These are phyloP conservation scores for Petromus typicus DNA, from an alignment of 2,113 vertebrate species.

Conservation along the genomic window DNA sequence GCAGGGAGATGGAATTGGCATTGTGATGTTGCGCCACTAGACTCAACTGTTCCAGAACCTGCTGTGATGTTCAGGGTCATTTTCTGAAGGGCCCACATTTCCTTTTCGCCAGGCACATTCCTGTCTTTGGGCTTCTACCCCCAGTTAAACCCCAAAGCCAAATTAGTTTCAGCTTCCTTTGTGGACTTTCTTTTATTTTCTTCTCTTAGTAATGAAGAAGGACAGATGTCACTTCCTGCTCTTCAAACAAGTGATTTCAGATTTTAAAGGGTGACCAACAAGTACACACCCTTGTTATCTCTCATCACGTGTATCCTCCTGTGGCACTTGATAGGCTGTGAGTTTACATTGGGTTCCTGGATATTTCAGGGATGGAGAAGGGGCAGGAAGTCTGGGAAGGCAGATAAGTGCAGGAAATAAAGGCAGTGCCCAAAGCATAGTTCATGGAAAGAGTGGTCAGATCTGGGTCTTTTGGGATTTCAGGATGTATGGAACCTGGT, in stretches of 20 bases:
- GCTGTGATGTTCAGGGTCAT: not conserved
- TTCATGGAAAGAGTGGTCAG: not conserved
- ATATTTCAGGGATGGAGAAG: conserved; percentile 60
- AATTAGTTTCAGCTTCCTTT: conserved; percentile 67
- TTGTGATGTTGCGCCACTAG: not conserved
- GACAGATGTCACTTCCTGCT: conserved; percentile 53
- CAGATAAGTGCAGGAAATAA: conserved; percentile 76
- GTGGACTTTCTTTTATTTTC: conserved; percentile 22
- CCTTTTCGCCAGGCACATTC: not conserved
- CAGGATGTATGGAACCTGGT: not conserved
- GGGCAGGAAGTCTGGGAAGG: conserved; percentile 57
- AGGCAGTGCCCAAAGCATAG: not conserved
- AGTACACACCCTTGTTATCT: conserved; percentile 40
- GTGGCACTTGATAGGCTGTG: conserved; percentile 40
- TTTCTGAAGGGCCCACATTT: not conserved
- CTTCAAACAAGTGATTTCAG: conserved; percentile 48
- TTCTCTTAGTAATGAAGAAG: not conserved
- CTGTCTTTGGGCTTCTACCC: not conserved
- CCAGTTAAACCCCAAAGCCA: not conserved
- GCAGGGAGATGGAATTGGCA: not conserved
- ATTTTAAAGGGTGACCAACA: conserved; percentile 51
- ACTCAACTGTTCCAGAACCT: not conserved
- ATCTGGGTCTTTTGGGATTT: not conserved
- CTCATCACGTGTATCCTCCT: conserved; percentile 25
- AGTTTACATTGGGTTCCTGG: conserved; percentile 54